Evolutionary conservation across 2,113 vertebrate genomes (phyloP).

Genomic region (Emydura subglobosa): DNA sequence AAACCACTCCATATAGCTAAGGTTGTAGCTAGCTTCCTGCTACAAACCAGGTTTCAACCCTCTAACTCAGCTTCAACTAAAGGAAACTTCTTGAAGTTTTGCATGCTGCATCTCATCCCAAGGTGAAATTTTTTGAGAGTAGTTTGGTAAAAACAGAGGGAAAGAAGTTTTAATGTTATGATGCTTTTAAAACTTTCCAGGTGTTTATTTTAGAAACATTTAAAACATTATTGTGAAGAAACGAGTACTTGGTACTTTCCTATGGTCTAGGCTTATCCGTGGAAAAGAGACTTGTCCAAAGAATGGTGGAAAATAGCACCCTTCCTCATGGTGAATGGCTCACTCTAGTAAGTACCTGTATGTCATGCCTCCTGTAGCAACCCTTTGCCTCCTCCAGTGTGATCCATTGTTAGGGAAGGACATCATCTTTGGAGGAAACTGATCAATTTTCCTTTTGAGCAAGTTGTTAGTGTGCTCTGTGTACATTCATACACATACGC

Average conservation of each 20-base stretch:
- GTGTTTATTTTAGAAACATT: neutral
- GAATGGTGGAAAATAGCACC: neutral
- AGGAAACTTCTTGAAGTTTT: neutral
- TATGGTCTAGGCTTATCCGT: neutral
- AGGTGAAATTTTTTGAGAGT: neutral
- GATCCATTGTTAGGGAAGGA: neutral
- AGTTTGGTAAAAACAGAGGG: neutral
- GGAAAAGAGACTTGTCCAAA: neutral
- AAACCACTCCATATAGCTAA: neutral
- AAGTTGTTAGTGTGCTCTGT: neutral
- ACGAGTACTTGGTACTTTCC: neutral
- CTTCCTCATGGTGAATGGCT: neutral
- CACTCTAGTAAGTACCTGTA: neutral
- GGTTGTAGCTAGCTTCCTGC: neutral
- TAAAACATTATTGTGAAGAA: neutral
- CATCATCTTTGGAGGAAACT: neutral
- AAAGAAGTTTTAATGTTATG: neutral
- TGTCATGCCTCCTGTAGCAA: neutral
- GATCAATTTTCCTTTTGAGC: neutral
- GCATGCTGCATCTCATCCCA: neutral
- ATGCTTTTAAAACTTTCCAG: neutral
- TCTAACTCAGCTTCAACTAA: neutral
- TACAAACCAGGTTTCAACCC: neutral
- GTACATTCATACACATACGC: neutral
- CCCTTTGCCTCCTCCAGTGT: neutral